Conservation (phyloP, 2,888 invertebrate species). For the Cantharis rustica region DNA sequence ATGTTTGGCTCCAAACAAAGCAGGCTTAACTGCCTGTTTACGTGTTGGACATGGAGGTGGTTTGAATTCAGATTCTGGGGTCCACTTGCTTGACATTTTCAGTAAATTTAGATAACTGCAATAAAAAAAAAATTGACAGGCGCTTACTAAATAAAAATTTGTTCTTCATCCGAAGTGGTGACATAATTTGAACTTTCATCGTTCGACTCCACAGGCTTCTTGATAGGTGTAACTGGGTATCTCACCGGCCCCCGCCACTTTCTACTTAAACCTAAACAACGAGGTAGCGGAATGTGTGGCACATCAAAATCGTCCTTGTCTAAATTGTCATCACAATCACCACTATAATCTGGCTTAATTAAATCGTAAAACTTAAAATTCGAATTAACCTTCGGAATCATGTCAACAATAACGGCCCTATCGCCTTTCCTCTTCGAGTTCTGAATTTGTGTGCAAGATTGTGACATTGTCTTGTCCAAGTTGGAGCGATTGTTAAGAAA, state of each 20-base stretch:
- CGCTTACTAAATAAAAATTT: conserved; percentile 63
- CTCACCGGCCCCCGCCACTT: conserved; percentile 67
- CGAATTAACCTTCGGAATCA: conserved; percentile 46
- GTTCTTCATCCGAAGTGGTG: conserved; percentile 64
- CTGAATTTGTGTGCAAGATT: conserved; percentile 47
- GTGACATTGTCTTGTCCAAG: conserved; percentile 40
- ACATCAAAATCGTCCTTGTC: conserved; percentile 14
- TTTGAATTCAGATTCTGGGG: neutral
- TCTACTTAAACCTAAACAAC: conserved; percentile 64
- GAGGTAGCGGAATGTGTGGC: conserved; percentile 59
- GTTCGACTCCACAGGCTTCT: conserved; percentile 44
- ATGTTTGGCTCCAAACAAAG: conserved; percentile 14
- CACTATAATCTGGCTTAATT: neutral
- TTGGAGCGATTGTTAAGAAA: conserved; percentile 1
- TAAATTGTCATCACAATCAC: neutral
- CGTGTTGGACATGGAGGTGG: neutral
- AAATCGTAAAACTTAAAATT: neutral
- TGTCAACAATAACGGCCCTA: conserved; percentile 48
- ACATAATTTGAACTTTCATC: conserved; percentile 58
- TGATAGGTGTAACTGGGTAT: conserved; percentile 69
- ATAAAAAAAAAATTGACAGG: neutral
- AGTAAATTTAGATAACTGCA: neutral
- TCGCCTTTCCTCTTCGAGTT: conserved; percentile 34
- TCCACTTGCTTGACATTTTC: neutral
- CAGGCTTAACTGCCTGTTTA: neutral